phyloP scores from a whole-genome alignment of 2,113 vertebrate genomes.

The Oncorhynchus masou region DNA sequence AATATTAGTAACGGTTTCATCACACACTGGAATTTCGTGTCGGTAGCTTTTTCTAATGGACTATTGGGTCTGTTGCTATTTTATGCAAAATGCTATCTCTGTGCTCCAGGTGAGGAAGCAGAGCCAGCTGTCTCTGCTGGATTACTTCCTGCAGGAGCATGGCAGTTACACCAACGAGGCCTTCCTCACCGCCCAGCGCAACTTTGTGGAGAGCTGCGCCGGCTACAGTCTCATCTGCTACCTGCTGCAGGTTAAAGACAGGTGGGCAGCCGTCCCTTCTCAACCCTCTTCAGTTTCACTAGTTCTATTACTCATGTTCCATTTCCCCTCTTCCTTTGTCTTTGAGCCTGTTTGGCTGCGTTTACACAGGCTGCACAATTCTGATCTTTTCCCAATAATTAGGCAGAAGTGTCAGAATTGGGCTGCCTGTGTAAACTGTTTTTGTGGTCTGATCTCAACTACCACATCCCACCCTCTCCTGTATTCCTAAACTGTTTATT shows the following conservation, averaged over 20 bases:
- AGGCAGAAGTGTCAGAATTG: too few relatives aligned
- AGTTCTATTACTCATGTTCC: background rate
- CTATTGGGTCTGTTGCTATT: too few relatives aligned
- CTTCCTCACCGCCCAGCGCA: conserved; percentile 90
- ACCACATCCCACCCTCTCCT: background rate
- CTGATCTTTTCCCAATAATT: background rate
- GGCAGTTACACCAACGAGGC: conserved; percentile 85
- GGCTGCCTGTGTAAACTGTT: too few relatives aligned
- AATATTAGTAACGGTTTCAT: too few relatives aligned
- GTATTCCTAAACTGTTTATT: background rate
- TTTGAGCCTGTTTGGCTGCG: background rate
- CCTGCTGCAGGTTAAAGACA: conserved; percentile 95
- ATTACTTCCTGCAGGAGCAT: conserved; percentile 94
- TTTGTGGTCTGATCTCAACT: background rate
- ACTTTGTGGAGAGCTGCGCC: conserved; percentile 91
- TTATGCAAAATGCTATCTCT: conserved; percentile 31
- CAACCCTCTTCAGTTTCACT: background rate
- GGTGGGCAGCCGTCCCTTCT: conserved; percentile 62
- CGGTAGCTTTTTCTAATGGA: too few relatives aligned
- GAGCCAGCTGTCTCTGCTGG: conserved; percentile 88
- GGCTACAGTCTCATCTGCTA: conserved; percentile 94
- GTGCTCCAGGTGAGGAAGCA: conserved; percentile 77
- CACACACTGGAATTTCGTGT: too few relatives aligned
- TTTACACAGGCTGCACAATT: too few relatives aligned
- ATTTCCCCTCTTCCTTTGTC: background rate